Evolutionary conservation across 2,888 invertebrate species (phyloP), one percentile per base, ranked within the genome.

Genomic region (Molorchus minor): DNA sequence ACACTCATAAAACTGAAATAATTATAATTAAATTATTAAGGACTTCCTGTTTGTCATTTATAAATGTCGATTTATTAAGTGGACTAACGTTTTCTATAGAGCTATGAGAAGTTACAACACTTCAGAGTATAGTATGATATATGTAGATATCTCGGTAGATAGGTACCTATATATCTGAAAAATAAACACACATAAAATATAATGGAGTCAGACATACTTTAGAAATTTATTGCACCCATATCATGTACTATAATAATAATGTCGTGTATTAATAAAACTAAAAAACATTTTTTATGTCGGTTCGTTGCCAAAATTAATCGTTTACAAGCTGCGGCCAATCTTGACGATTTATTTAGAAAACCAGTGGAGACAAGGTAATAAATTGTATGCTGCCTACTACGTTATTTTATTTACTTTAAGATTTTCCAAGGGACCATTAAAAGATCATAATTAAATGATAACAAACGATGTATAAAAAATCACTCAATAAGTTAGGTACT

Each of bases 11-110:
- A 41, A 17, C 19, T 36, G 33, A 36, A n/a, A n/a, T n/a, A 45
- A 21, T 36, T 21, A 10, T 47, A 47, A 47, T 47, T 38, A 47
- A 21, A 36, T 47, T 47, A 47, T 47, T 35, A 35, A 29, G 13
- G 12, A 47, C 33, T 47, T 47, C 47, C 47, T 47, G 47, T 20
- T 35, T 47, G 35, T 30, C 47, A 20, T 20, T 30, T 36, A 20
- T 20, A 20, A 47, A 45, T 45, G 16, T 45, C 29, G 7, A 45
- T 30, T 45, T 45, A 44, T 15, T 45, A 21, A n/a, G n/a, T n/a
- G n/a, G n/a, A n/a, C n/a, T n/a, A n/a, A n/a, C 29, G 44, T 44
- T 44, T 44, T 45, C 7, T 30, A 20, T 10, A n/a, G n/a, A 25
- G 25, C 30, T 8, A 29, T n/a, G n/a, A n/a, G n/a, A n/a, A n/a